A percentile compares a stretch with the other conserved stretches of the same genome.
phyloP scores from a whole-genome alignment of 1,140 invertebrate species.

The Hycleus phaleratus region DNA sequence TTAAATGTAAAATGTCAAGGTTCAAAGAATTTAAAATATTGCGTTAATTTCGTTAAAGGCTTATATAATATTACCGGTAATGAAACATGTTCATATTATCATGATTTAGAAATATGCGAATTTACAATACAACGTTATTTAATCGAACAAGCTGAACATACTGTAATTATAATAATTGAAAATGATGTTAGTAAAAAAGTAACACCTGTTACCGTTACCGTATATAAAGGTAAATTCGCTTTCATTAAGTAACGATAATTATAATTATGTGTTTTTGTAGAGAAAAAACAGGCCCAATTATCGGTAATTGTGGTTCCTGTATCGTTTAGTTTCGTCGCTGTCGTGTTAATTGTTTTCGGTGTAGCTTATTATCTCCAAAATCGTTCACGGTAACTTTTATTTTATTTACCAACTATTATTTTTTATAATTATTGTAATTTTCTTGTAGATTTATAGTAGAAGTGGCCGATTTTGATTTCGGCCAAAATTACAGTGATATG shows the following conservation, averaged over 20 bases:
- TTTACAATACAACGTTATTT: constrained; percentile 62
- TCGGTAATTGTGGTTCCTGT: constrained; percentile 81
- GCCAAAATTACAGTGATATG: constrained; percentile 62
- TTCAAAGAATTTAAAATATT: constrained; percentile 59
- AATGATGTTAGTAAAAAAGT: constrained; percentile 64
- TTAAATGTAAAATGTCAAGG: constrained; percentile 64
- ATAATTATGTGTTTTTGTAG: constrained; percentile 45
- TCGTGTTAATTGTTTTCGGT: constrained; percentile 75
- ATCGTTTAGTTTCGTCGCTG: constrained; percentile 64
- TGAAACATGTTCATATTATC: constrained; percentile 54
- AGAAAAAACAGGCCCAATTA: constrained; percentile 63
- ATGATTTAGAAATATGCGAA: constrained; percentile 45
- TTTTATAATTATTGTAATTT: constrained; percentile 10
- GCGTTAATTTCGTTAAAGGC: constrained; percentile 52
- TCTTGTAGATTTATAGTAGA: constrained; percentile 64
- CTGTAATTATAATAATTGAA: constrained; percentile 62
- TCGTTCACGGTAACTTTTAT: constrained; percentile 51
- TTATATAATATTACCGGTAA: constrained; percentile 72
- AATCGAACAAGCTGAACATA: constrained; percentile 54
- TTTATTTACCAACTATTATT: background rate
- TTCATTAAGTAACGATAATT: background rate
- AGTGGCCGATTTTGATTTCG: constrained; percentile 83
- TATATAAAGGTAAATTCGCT: constrained; percentile 65
- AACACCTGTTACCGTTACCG: constrained; percentile 63
- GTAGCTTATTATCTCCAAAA: constrained; percentile 77